Evolutionary conservation across 2,888 invertebrate genomes (phyloP), one percentile per base, ranked within the genome.

Genomic region (Epicampocera succincta): DNA sequence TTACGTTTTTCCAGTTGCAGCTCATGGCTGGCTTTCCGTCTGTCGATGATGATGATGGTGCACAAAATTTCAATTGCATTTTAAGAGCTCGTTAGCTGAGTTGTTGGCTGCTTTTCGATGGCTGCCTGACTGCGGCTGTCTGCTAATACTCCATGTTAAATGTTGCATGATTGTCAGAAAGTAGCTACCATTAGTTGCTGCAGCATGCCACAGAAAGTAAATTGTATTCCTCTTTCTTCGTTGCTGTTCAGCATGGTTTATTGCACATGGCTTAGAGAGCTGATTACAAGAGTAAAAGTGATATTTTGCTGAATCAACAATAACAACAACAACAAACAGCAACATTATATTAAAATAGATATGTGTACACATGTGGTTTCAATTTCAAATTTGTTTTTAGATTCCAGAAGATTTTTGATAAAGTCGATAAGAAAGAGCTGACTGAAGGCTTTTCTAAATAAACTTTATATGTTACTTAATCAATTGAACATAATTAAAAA

Each of bases 81-180:
- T 77, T 54, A 21, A 76, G 52, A 61, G 68, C 68, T 60, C 42
- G 75, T 60, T 76, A 61, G 73, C 52, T 68, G 48, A 25, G 21
- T 38, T 48, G 60, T 21, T 50, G n/a, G n/a, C n/a, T 72, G 61
- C 2, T 33, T 73, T 33, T 40, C 25, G 21, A 17, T 75, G 75
- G 21, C 58, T 66, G 58, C 42, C 66, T 25, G 52, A 61, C 61
- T 63, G 50, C 52, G 58, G 29, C 66, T 19, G 61, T 61, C 61
- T 63, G 60, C 52, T 40, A 48, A 25, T 25, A 33, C 44, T 46
- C 46, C 25, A 13, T 58, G 58, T 15, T 75, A 77, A 77, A 77
- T 77, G 76, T 77, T 77, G 77, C 77, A 77, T 77, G 69, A 69
- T 77, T 77, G 76, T 71, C 76, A 63, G 76, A 77, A 77, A 69